Evolutionary conservation across 2,888 invertebrate species (phyloP), one percentile per base, ranked within the genome.

Genomic region (Morpho helenor): DNA sequence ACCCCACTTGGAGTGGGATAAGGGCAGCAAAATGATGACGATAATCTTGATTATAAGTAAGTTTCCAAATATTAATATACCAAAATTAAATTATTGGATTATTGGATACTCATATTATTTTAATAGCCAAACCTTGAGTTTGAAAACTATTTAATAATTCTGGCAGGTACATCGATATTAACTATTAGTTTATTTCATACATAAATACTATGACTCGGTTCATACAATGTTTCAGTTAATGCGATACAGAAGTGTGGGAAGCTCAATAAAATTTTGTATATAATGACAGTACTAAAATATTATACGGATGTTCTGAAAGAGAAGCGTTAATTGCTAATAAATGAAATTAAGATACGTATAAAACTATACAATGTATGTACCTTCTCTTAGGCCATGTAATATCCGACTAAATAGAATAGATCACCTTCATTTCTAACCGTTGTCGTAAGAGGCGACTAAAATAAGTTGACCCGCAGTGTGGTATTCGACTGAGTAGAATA

Each of bases 71-170:
- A 31, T 31, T 31, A 31, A 31, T 31, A 31, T 31, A 31, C 31
- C 31, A 8, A 43, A n/a, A 9, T 8, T n/a, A 43, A 7, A n/a
- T 43, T 8, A 43, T 7, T 31, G 31, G 46, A n/a, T 43, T 8
- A 43, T 7, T 31, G 31, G 46, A 44, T 31, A 40, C 56, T 16
- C 16, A 16, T 16, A 16, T 16, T 16, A 16, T 16, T 16, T 2
- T 1, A 16, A 16, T 16, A 16, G 31, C 22, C 46, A 59, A 60
- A 39, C 60, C 60, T 60, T 56, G 60, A 16, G 48, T 52, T 43
- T 31, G 31, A 31, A n/a, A 42, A 7, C 9, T 51, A 54, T 47
- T 57, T n/a, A 49, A 50, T 56, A 45, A 49, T 41, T 41, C 57
- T 57, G 60, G 54, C 51, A 54, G 48, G 7, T 42, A 43, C 7